Base-by-base conservation (phyloP, 2,113 vertebrate species). In the Chaetops frenatus region DNA sequence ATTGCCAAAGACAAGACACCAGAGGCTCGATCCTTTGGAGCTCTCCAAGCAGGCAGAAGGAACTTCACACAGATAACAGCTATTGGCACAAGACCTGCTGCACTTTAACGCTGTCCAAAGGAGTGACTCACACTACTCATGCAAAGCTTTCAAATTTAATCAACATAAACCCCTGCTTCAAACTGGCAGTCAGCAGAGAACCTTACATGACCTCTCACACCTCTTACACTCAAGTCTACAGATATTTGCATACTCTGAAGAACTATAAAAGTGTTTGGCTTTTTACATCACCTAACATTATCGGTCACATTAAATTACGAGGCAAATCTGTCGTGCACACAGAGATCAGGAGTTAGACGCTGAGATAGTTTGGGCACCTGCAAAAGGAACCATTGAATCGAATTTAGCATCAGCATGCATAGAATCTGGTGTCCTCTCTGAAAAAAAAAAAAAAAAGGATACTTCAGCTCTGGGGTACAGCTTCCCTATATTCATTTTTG, bases 311-410 rank as follows among this genome's bases (percentile, higher is more conserved):
- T 89, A 42, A 44, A 57, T 25, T 11, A 25, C 33, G 33, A 29
- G 2, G 31, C 16, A 61, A 40, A 40, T 19, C 50, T 45, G 33
- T 6, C 50, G n/a, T 15, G 38, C 38, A 22, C 0, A 0, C 27
- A 54, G 47, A 90, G 17, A 66, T 21, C 7, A 33, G 67, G 31
- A 84, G 28, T 25, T 13, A 36, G 21, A 83, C 69, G 27, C 33
- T 86, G 28, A n/a, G 51, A 35, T 15, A 74, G 2, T 33, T 28
- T 73, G n/a, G 31, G 5, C 74, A 87, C 7, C 36, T 78, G n/a
- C 19, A 60, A 61, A 86, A 93, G 35, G 65, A 93, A 57, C 29
- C 38, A 67, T 0, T 27, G 36, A 40, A 44, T 22, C 33, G 24
- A 51, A 42, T 70, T 91, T 25, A 61, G 38, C 50, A 73, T 29